Base-by-base conservation (phyloP, 2,888 invertebrate genomes). In the Thumatha senex region DNA sequence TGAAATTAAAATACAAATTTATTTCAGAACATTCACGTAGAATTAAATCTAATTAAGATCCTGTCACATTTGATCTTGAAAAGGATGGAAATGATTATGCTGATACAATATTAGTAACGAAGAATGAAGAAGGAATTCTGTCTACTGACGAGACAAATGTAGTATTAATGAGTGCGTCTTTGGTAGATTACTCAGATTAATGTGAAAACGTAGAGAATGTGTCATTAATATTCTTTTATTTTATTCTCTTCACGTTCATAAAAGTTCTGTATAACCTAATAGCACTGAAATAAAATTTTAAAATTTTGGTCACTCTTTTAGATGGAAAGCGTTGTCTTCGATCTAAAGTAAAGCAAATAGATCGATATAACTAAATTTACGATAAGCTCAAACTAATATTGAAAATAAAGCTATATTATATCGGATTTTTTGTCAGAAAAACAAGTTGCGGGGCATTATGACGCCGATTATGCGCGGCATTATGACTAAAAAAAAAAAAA, bases 101-200 rank as follows among this genome's bases (percentile, higher is more conserved):
- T 83, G 78, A 86, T 86, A 81, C 73, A 84, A 80, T 84, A 87
- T 85, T 88, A 87, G 86, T 87, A 86, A 84, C 76, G 75, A 74
- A 70, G 78, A 74, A 78, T 77, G 74, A 84, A 79, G 80, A 81
- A 83, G 82, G 78, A 87, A 82, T 80, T 80, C 80, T 80, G 85
- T 84, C 86, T 83, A 77, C 75, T 76, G 72, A 69, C 70, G 79
- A 82, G 88, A 86, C 86, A 86, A 88, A 89, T 89, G 87, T 82
- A 75, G 78, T 85, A 89, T 84, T 89, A 89, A 89, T 88, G 86
- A 87, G 84, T 78, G 73, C 71, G 77, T 79, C 77, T 76, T 74
- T 67, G 56, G 56, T 63, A 63, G 61, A 70, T 65, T 62, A 45
- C 51, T 53, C 61, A 74, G 73, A 52, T 48, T 58, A 70, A 29